A percentile compares a stretch with the other conserved stretches of the same genome.
Evolutionary conservation across 1,140 invertebrate genomes (phyloP).

Genomic region (Saccostrea echinata): DNA sequence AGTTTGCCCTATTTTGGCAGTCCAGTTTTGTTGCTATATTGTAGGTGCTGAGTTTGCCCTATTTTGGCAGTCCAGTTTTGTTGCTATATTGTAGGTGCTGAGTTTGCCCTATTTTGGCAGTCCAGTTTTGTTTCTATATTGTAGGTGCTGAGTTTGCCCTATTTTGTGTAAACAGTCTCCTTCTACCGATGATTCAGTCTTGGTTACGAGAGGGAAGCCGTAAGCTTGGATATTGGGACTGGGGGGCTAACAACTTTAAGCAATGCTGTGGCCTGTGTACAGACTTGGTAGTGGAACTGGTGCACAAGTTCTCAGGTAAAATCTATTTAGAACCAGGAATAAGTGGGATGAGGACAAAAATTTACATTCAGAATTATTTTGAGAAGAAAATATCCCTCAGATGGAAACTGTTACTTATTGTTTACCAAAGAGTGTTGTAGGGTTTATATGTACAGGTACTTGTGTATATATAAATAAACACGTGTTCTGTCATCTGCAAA

Average conservation of each 20-base stretch:
- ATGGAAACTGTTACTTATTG: too few species aligned
- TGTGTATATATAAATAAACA: not conserved
- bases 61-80: slow-evolving; percentile 82
- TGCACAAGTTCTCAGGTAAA: slow-evolving; percentile 81
- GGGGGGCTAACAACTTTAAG: slow-evolving; percentile 92
- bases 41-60: slow-evolving; percentile 91
- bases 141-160: slow-evolving; percentile 91
- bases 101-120: slow-evolving; percentile 88
- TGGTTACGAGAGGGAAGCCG: slow-evolving; percentile 88
- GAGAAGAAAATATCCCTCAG: too few species aligned
- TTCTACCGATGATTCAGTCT: slow-evolving; percentile 93
- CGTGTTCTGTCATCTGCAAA: not conserved
- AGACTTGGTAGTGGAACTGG: slow-evolving; percentile 92
- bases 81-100: slow-evolving; percentile 83
- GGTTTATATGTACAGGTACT: too few species aligned
- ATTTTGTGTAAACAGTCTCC: slow-evolving; percentile 93
- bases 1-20: slow-evolving; percentile 90
- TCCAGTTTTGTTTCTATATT: slow-evolving; percentile 37
- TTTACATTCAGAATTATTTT: too few species aligned
- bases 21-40: slow-evolving; percentile 37
- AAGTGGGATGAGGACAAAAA: too few species aligned
- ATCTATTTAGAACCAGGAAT: not conserved
- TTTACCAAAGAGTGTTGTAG: too few species aligned
- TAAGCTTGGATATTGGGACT: slow-evolving; percentile 85
- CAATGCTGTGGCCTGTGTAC: slow-evolving; percentile 95